Evolutionary conservation across 2,113 vertebrate species (phyloP), one percentile per base, ranked within the genome.

Genomic region (Sphaerodactylus townsendi): DNA sequence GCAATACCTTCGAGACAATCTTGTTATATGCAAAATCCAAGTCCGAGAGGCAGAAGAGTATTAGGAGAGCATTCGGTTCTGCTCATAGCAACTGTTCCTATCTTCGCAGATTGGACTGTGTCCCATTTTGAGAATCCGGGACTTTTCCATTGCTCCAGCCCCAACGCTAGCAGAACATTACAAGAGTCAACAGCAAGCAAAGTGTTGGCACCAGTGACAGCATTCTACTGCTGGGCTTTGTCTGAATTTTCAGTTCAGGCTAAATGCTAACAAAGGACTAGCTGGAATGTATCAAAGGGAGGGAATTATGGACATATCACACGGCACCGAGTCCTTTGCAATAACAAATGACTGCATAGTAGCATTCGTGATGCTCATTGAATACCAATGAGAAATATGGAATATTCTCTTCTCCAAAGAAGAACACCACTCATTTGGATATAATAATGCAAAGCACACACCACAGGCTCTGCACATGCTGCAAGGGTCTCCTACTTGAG

Each of bases 321-420:
- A 70, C 88, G 65, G 81, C 72, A 90, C 84, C 79, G 85, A 88
- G 77, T 88, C 85, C 92, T 94, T 91, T 93, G 92, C 92, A 93
- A n/a, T 93, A 92, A 93, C 93, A 94, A 93, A 92, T 82, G 79
- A 88, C 85, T 86, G 81, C 92, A 90, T 84, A 81, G 91, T 90
- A 89, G 90, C 92, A 92, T 92, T 92, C 85, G 78, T 74, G 72
- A 75, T 71, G 91, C 86, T 82, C 86, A 83, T 37, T 62, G 94
- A 93, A 93, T 94, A 93, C 81, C 88, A 94, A 93, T 91, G 88
- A 93, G 86, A 77, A 80, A 50, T 0, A 0, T 44, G 66, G 89
- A 95, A 85, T 65, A 83, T 71, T 71, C 87, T 88, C 53, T 73
- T 82, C 84, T 89, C 81, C 53, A 76, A 87, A 90, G 81, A 73